Evolutionary conservation across 2,797 vertebrate genomes (phyloP), one percentile per base, ranked within the genome.

Genomic region (Rhodeus uyekii): DNA sequence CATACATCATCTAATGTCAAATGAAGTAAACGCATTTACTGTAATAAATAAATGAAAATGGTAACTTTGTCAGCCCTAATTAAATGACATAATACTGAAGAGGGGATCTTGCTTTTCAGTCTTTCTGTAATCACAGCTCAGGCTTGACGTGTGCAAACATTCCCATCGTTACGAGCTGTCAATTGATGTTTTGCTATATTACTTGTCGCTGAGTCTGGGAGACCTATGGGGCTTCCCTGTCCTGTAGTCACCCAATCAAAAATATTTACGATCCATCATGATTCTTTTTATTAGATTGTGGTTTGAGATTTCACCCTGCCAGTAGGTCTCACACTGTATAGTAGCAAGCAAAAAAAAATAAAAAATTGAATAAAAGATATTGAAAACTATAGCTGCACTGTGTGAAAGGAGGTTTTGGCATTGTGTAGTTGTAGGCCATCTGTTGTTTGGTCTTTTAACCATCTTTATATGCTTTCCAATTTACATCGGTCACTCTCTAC

Each of bases 281-380:
- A 42, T 86, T 86, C 19, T 71, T 84, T 86, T 87, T 86, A 86
- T 87, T 87, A 83, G 84, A 86, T 80, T 87, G 82, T 76, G 84
- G 50, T 86, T 87, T 86, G 86, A 86, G 84, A 77, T 80, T 82
- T 84, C 68, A 69, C 58, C 80, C 67, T 74, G 79, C 78, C 63
- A 58, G 79, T 68, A 84, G 76, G 76, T 73, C 78, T 84, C 76
- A 76, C 69, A 55, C 32, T n/a, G 76, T 82, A 48, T 36, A 80
- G 82, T 67, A 84, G 60, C 55, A 60, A 34, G 65, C 19, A 44
- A 72, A 75, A 65, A 58, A 58, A 27, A 10, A n/a, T n/a, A 18
- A 2, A 39, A 10, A 27, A 27, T 82, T 48, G 80, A 76, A n/a
- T n/a, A n/a, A n/a, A 83, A 77, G 83, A 61, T 53, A 50, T 13